These are phyloP conservation scores for Sebastiscus tertius DNA, from an alignment of 2,797 vertebrate genomes.

Conservation along the genomic window DNA sequence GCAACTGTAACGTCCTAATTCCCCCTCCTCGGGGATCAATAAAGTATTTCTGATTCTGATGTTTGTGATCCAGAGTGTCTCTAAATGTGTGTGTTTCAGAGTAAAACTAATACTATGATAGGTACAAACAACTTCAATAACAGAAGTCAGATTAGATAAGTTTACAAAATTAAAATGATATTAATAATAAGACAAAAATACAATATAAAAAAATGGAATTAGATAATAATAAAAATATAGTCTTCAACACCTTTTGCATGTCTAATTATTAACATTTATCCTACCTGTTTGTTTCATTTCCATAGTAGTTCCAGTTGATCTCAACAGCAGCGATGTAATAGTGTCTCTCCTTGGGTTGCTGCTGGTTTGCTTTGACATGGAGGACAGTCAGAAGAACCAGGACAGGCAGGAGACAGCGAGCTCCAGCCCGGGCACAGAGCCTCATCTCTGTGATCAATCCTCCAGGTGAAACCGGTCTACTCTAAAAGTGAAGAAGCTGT, in stretches of 20 bases:
- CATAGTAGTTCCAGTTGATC: constrained; percentile 82
- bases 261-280: not conserved
- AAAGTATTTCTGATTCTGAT: rapidly evolving
- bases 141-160: not conserved
- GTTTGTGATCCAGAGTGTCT: not conserved
- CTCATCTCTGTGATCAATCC: constrained; percentile 72
- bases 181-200: not conserved
- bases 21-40: too few relatives aligned
- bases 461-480: constrained; percentile 36
- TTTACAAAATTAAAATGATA: not conserved
- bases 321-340: constrained; percentile 85
- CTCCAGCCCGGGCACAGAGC: constrained; percentile 52
- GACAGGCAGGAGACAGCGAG: constrained; percentile 42
- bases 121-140: not conserved
- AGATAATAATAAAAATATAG: not conserved
- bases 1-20: too few relatives aligned
- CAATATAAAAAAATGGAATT: not conserved
- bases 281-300: constrained; percentile 69
- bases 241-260: not conserved
- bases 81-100: too few relatives aligned
- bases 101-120: not conserved
- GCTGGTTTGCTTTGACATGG: constrained; percentile 24
- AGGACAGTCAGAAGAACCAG: constrained; percentile 57
- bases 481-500: constrained; percentile 44
- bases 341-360: constrained; percentile 69